Base-by-base conservation (phyloP, 2,797 vertebrate genomes). In the Hippoglossus hippoglossus region DNA sequence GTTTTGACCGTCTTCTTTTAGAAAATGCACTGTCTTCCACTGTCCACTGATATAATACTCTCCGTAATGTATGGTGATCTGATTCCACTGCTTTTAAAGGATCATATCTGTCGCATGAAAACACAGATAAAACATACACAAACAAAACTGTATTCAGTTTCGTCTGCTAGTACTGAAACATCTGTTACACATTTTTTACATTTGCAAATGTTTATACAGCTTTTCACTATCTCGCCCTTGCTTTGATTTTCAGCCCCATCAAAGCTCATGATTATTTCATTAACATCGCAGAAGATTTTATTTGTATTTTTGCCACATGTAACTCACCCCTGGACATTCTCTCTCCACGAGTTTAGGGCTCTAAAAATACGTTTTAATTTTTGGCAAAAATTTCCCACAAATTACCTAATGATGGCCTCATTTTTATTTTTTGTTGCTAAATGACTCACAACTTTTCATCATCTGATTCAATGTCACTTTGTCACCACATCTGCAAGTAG, bases 381-480 rank as follows among this genome's bases (percentile, higher is more conserved):
- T 36, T 11, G 1, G 11, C 11, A 12, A 36, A 13, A 18, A 18
- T 46, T 18, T 6, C 6, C 44, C 44, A 46, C 44, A 54, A 64
- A 44, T 24, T 26, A 13, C 34, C n/a, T 3, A 18, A 22, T 3
- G 3, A 44, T 22, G 13, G 19, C 31, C 24, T 5, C 41, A 54
- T 24, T 67, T 73, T 71, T 22, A 1, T 44, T 57, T 19, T 24
- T 0, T 52, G 7, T 41, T 16, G n/a, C 39, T 67, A 65, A 70
- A 73, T 22, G 26, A 41, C 25, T 67, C 13, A 13, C 24, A 10
- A 50, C 44, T 12, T 63, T 67, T 73, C 16, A 57, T 67, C 63
- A 49, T 49, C 6, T 47, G 51, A 15, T 54, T 57, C 39, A 65
- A 57, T 56, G 16, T 70, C 16, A 46, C 44, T 0, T 46, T 46